Base-by-base conservation (phyloP, 1,140 invertebrate species). In the Drosophila leontia region DNA sequence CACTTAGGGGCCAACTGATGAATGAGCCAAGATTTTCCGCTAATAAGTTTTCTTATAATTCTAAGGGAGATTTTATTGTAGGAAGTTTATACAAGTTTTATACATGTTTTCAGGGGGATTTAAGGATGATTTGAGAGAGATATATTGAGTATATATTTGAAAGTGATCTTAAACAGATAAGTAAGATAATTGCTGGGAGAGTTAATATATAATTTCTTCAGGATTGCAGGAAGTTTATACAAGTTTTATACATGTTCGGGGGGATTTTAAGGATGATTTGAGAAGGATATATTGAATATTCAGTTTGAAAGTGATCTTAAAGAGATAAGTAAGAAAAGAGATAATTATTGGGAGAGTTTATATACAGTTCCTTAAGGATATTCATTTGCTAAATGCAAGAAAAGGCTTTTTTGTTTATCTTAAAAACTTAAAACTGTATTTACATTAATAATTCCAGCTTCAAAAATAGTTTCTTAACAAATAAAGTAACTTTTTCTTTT, bases 21-120 rank as follows among this genome's bases (percentile, higher is more conserved):
- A 67, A 63, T 44, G 41, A 47, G 41, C 57, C 8, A 23, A 67
- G 8, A 59, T 61, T 60, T 67, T 67, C 37, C 39, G 29, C 23
- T 59, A 59, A 59, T 44, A 59, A 47, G 44, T 67, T 65, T 47
- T 11, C 7, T 32, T 65, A 12, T 56, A 39, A 56, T 39, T 29
- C 41, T 6, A 57, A 2, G 19, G 4, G n/a, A 19, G 19, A 55
- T 34, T 55, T 55, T 55, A 15, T 55, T 37, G 23, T 19, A 6
- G 8, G 7, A 26, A 48, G 23, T 26, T 48, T 48, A 26, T 48
- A 48, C 7, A 55, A 55, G 19, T 53, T 13, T 19, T 19, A 4
- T 35, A 35, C 19, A 35, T 53, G 47, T 29, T 29, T 0, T 2
- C 4, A 7, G 23, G n/a, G 11, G 7, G n/a, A 35, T 15, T 55